Base-by-base conservation (phyloP, 2,888 invertebrate genomes). In the Catonia carolina region DNA sequence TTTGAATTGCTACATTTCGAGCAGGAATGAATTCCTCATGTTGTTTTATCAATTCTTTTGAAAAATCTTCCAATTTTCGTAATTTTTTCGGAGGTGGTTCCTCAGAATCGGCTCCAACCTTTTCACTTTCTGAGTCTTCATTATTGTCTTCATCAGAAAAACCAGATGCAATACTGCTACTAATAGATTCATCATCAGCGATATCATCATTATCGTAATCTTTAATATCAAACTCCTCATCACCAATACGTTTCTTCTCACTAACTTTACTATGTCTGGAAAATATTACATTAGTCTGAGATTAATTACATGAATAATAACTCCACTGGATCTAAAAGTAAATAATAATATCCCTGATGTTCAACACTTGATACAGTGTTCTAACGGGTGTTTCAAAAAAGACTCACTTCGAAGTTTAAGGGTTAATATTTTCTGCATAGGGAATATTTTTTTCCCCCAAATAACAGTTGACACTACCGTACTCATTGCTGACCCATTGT, bases 1-100 rank as follows among this genome's bases (percentile, higher is more conserved):
- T 94, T 65, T 91, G 85, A 59, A 98, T 85, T 7, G 88, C 85
- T 1, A 81, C 73, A 69, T 95, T 84, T 69, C 94, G 82, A 67
- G 85, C 89, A 6, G 77, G 68, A 62, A 74, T 78, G 62, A 86
- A 88, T 2, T 73, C 71, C 63, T 79, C 74, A 67, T 87, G 83
- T 39, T 77, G 74, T 7, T 73, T 72, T 7, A 75, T 68, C 31
- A 89, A 71, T 60, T 79, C 73, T 47, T 72, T 70, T 64, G 82
- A 81, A 68, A 79, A 85, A 15, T 84, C 80, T 41, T 71, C 70
- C 4, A 83, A 65, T 70, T 80, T 84, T 70, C 80, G 84, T 7
- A 55, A 55, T 27, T 57, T 64, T 17, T 62, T 61, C 18, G 51
- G 48, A 18, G 50, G 48, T 59, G 69, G 63, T 65, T 66, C 67